Conservation (phyloP, 2,113 vertebrate genomes). For the Pteropus alecto region DNA sequence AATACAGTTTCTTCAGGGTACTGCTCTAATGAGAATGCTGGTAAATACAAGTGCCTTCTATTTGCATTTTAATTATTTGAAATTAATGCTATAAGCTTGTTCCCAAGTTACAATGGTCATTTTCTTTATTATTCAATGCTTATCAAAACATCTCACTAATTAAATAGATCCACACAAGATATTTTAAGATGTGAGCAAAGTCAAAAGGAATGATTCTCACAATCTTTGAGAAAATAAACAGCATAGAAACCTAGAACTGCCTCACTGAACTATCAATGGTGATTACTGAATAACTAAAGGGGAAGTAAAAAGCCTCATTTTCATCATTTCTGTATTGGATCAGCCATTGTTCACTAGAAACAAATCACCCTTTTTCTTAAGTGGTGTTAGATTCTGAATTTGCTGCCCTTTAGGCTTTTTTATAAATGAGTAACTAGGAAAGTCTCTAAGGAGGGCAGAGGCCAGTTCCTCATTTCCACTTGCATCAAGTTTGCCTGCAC, state of each 20-base stretch:
- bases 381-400: constrained; percentile 4
- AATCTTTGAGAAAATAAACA: background rate
- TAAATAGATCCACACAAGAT: background rate
- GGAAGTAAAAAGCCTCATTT: background rate
- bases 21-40: background rate
- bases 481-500: background rate
- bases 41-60: background rate
- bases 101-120: background rate
- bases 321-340: background rate
- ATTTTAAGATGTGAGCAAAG: background rate
- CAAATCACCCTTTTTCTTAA: constrained; percentile 58
- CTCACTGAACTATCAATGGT: background rate
- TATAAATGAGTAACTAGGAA: constrained; percentile 79
- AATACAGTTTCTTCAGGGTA: background rate
- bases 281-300: background rate
- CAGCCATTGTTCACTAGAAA: background rate
- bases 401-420: constrained; percentile 60
- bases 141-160: background rate
- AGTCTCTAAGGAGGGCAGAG: constrained; percentile 61
- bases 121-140: background rate
- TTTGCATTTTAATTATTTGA: constrained; percentile 36
- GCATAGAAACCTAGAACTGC: background rate
- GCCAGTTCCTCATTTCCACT: constrained; percentile 48
- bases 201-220: background rate
- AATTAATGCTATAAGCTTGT: background rate